phyloP scores from a whole-genome alignment of 2,888 invertebrate species.

The Caenorhabditis becei region DNA sequence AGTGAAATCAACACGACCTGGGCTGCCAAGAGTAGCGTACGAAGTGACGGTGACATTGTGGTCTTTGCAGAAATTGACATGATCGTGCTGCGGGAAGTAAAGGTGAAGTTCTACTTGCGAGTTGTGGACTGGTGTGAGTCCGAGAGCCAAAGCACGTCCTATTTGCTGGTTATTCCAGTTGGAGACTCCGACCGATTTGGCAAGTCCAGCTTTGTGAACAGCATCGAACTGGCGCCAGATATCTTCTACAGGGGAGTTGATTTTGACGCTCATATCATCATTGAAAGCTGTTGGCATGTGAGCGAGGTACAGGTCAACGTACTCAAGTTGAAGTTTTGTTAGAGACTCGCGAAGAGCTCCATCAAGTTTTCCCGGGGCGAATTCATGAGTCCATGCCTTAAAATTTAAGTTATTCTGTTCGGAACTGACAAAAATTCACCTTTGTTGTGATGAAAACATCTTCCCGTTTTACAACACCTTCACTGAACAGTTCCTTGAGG shows the following conservation, averaged over 20 bases:
- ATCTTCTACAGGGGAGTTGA: not conserved
- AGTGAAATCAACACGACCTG: slow-evolving; percentile 75
- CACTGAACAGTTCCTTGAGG: slow-evolving; percentile 87
- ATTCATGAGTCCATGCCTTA: slow-evolving; percentile 56
- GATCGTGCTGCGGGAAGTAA: slow-evolving; percentile 87
- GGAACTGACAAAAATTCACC: slow-evolving; percentile 82
- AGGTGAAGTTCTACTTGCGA: slow-evolving; percentile 88
- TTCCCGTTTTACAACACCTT: slow-evolving; percentile 87
- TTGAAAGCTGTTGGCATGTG: slow-evolving; percentile 87
- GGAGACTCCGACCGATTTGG: slow-evolving; percentile 85
- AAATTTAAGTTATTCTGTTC: not conserved
- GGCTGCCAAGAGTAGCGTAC: slow-evolving; percentile 82
- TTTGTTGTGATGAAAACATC: slow-evolving; percentile 92
- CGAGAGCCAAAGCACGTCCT: slow-evolving; percentile 84
- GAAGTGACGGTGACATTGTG: slow-evolving; percentile 85
- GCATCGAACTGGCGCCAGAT: slow-evolving; percentile 16
- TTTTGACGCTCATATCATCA: slow-evolving; percentile 38
- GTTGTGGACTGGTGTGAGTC: slow-evolving; percentile 83
- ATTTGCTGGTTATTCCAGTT: slow-evolving; percentile 90
- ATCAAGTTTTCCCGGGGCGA: slow-evolving; percentile 50
- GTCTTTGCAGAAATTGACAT: slow-evolving; percentile 85
- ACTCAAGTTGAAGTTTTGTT: slow-evolving; percentile 87
- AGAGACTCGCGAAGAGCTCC: slow-evolving; percentile 81
- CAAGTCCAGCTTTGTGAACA: slow-evolving; percentile 85
- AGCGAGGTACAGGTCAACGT: slow-evolving; percentile 90